Conservation (phyloP, 1,140 invertebrate species). For the Phymorhynchus buccinoides region DNA sequence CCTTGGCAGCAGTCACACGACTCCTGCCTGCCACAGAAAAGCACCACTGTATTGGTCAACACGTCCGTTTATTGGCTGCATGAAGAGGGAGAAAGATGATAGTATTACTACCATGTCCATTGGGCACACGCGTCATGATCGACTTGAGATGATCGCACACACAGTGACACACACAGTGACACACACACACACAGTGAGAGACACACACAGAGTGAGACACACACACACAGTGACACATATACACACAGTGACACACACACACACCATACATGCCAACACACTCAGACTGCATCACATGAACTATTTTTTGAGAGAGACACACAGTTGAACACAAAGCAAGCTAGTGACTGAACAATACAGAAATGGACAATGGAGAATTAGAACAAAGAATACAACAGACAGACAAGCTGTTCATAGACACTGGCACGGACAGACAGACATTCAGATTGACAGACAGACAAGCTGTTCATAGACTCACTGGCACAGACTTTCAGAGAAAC, state of each 20-base stretch:
- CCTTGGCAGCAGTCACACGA: slow-evolving; percentile 70
- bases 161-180: too few species aligned
- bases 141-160: too few species aligned
- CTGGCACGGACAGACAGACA: not conserved
- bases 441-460: not conserved
- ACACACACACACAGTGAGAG: not conserved
- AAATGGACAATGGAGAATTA: not conserved
- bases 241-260: too few species aligned
- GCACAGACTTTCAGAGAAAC: not conserved
- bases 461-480: not conserved
- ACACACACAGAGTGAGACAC: not conserved
- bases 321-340: not conserved
- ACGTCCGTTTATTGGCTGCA: too few species aligned
- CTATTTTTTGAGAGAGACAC: slow-evolving; percentile 19
- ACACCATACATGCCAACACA: not conserved
- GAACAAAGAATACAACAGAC: not conserved
- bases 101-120: too few species aligned
- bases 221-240: not conserved
- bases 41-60: too few species aligned
- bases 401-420: not conserved
- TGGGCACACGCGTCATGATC: too few species aligned
- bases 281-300: not conserved
- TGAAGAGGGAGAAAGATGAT: too few species aligned
- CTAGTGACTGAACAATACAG: not conserved
- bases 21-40: slow-evolving; percentile 58